Base-by-base conservation (phyloP, 2,888 invertebrate species). In the Ormyrus labotus region DNA sequence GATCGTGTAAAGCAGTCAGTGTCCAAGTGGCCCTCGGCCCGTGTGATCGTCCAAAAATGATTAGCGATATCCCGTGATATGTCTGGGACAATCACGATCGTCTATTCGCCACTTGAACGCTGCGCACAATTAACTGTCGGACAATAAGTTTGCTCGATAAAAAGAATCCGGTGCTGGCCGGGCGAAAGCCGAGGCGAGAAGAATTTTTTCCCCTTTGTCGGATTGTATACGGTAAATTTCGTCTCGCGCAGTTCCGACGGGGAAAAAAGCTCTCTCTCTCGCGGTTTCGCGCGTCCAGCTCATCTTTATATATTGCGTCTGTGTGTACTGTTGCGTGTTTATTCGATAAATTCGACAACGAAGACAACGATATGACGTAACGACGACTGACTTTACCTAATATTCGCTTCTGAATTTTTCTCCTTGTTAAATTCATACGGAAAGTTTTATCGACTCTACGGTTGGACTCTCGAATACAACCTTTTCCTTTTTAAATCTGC, bases 381-480 rank as follows among this genome's bases (percentile, higher is more conserved):
- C 70, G 65, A 77, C 72, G 83, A 82, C 76, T 53, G 70, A 10
- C 69, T 72, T 78, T 63, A 64, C 50, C 74, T 68, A 34, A 60
- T 51, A 58, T 77, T 67, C 73, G 58, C 47, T 48, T 78, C 34
- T 34, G 34, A 13, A 73, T 45, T 78, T 78, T 64, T 78, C 68
- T 57, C 13, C 78, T 64, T 64, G 60, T 83, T 45, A 78, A 74
- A 74, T 70, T 72, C 11, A 76, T 58, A 50, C 70, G 72, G 67
- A 78, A 72, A 78, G 60, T 75, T 75, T 34, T 78, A 73, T 74
- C 74, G 68, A 68, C 63, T 67, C 58, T 78, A 78, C 67, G 71
- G 71, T 80, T 75, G 58, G 68, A 80, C 71, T 80, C 74, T 86
- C 85, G 85, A 85, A 87, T 88, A 88, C 86, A 87, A 88, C 84